Base-by-base conservation (phyloP, 30 jellyfish, hydroid and myxozoan species). In the Mastigias papua region DNA sequence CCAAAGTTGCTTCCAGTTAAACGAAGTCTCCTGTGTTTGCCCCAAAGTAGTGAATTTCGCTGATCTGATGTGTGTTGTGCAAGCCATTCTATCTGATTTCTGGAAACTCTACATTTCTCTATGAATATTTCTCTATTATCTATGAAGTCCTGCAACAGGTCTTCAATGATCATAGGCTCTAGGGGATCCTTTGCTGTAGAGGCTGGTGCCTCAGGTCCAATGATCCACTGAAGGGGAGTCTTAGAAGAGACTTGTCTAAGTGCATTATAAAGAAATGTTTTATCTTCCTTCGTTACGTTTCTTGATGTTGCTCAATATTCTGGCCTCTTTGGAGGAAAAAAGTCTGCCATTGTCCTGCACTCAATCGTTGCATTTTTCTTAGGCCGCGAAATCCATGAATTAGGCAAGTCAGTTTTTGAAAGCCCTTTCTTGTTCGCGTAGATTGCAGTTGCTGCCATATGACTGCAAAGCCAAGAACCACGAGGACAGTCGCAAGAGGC, bases 131-230 rank as follows among this genome's bases (percentile, higher is more conserved):
- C 34, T 54, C 54, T 78, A 78, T 78, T 29, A 13, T 34, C 34
- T 1, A 46, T 26, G 35, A 32, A 63, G 48, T 22, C 49, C 29
- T 27, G 62, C 70, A 81, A 21, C 34, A 64, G 82, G 72, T 67
- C 82, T 69, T 81, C 91, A 60, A 79, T 63, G 37, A 81, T 37
- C 13, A 25, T 31, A 25, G 91, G 91, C 19, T 27, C 82, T 2
- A 26, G 2, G 25, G 51, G 82, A 49, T 65, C 66, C 57, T 48
- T 19, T 6, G 13, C 7, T 63, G 83, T 65, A n/a, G n/a, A n/a
- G n/a, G n/a, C n/a, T 81, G 83, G 83, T 19, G 83, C 83, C 72
- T 81, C 91, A 26, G 82, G 83, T 34, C 83, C 54, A 28, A 25
- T 29, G 29, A 81, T 81, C 91, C 91, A 81, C 33, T 81, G 83